These are phyloP conservation scores for Lagocephalus sceleratus DNA, from an alignment of 2,797 vertebrate species.

Conservation along the genomic window DNA sequence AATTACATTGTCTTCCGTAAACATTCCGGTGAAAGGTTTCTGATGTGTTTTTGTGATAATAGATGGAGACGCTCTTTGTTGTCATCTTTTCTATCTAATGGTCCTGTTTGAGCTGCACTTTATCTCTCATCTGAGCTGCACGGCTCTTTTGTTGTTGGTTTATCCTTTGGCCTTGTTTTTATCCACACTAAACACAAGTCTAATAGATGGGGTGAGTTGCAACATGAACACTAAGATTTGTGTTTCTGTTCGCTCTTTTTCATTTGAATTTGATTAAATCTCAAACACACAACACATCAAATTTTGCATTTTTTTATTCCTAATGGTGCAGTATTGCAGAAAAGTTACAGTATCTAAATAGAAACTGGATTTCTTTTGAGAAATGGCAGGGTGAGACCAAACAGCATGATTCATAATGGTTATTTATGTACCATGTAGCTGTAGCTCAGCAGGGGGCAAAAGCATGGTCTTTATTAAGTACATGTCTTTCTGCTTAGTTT, in stretches of 20 bases:
- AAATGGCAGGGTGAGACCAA: conserved; percentile 69
- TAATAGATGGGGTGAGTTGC: conserved; percentile 34
- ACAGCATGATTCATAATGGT: conserved; percentile 75
- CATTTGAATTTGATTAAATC: conserved; percentile 22
- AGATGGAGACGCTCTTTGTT: conserved; percentile 23
- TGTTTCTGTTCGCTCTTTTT: not conserved
- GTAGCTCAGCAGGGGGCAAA: conserved; percentile 67
- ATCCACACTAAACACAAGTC: conserved; percentile 34
- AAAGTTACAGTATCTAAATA: conserved; percentile 64
- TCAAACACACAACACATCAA: conserved; percentile 10
- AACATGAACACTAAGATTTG: conserved; percentile 38
- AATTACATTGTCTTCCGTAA: conserved; percentile 26
- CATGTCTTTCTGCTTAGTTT: conserved; percentile 58
- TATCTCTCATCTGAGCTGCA: conserved; percentile 37
- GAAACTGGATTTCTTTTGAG: conserved; percentile 73
- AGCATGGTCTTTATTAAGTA: conserved; percentile 68
- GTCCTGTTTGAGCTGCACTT: conserved; percentile 35
- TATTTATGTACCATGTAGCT: conserved; percentile 76
- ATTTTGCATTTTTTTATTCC: conserved; percentile 27
- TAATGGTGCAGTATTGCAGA: conserved; percentile 26
- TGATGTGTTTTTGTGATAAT: conserved; percentile 21
- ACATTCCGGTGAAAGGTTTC: conserved; percentile 19
- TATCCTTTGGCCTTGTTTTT: conserved; percentile 44
- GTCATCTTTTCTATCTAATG: conserved; percentile 46
- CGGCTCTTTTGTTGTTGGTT: conserved; percentile 37